phyloP scores from a whole-genome alignment of 2,797 vertebrate genomes.

The Xenopus petersii region DNA sequence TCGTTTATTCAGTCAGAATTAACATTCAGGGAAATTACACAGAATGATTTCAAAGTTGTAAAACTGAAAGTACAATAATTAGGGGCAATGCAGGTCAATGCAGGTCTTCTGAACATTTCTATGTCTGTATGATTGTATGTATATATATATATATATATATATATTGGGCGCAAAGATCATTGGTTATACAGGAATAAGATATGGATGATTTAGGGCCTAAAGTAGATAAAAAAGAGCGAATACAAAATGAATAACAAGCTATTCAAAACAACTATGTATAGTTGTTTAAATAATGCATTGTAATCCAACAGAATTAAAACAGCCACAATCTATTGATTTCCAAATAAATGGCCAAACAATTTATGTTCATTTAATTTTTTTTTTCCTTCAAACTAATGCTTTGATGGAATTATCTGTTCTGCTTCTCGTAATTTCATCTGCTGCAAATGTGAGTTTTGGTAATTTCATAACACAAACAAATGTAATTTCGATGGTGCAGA shows the following conservation, averaged over 20 bases:
- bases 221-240: too few relatives aligned
- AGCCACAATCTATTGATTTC: slow-evolving; percentile 16
- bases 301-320: slow-evolving; percentile 41
- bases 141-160: too few relatives aligned
- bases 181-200: too few relatives aligned
- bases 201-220: too few relatives aligned
- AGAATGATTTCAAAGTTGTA: slow-evolving; percentile 24
- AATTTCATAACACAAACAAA: slow-evolving; percentile 67
- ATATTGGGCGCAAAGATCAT: too few relatives aligned
- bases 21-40: slow-evolving; percentile 33
- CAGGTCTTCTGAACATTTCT: too few relatives aligned
- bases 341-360: slow-evolving; percentile 5
- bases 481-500: slow-evolving; percentile 61
- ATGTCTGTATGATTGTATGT: too few relatives aligned
- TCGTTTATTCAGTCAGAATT: slow-evolving; percentile 28
- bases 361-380: slow-evolving; percentile 50
- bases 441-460: slow-evolving; percentile 62
- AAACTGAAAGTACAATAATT: slow-evolving; percentile 3
- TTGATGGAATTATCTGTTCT: slow-evolving; percentile 59
- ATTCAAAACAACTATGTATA: too few relatives aligned
- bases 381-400: slow-evolving; percentile 49
- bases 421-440: slow-evolving; percentile 60
- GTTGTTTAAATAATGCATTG: background rate
- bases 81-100: background rate
- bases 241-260: too few relatives aligned